Base-by-base conservation (phyloP, 2,888 invertebrate genomes). In the Pristionchus japonicus region DNA sequence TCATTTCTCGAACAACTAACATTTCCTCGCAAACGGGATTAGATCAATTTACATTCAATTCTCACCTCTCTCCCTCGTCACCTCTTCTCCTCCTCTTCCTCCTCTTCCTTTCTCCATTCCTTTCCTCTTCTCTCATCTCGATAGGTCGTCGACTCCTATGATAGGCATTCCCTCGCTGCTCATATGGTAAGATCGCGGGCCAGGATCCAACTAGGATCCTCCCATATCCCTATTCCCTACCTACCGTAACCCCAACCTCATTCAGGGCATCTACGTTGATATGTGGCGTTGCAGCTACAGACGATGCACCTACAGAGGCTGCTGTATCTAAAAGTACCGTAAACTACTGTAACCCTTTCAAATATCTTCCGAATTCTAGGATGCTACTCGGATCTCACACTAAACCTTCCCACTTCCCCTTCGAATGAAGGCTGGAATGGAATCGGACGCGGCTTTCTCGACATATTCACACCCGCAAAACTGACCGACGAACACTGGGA, bases 401-500 rank as follows among this genome's bases (percentile, higher is more conserved):
- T 37, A 17, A 13, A 9, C 1, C 37, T 67, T 31, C 11, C 15
- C 11, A 11, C 31, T 9, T 1, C 20, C 3, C 11, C 34, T 34
- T 31, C 40, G 17, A 74, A 74, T 23, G 40, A 37, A 23, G 77
- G 77, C 40, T 77, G 77, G 77, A 77, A 77, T 27, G 43, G 17
- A 9, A 7, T 77, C 43, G 77, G 77, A 23, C 23, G 20, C 17
- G 77, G 43, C 0, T 77, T 77, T 43, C 40, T 77, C 13, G 43
- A 27, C 43, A 77, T 77, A 3, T 77, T 77, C 47, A 43, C 43
- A 47, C 77, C 77, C 77, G n/a, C 23, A 3, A 43, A 77, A 77
- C n/a, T 77, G n/a, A 77, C 43, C 77, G 77, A 77, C 43, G 77
- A 77, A 20, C 77, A 77, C n/a, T 77, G 77, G 77, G 43, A 43